Percentiles rank a stretch among this genome's conserved stretches.
Conservation (phyloP, 2,113 vertebrate species). For the Engraulis encrasicolus region DNA sequence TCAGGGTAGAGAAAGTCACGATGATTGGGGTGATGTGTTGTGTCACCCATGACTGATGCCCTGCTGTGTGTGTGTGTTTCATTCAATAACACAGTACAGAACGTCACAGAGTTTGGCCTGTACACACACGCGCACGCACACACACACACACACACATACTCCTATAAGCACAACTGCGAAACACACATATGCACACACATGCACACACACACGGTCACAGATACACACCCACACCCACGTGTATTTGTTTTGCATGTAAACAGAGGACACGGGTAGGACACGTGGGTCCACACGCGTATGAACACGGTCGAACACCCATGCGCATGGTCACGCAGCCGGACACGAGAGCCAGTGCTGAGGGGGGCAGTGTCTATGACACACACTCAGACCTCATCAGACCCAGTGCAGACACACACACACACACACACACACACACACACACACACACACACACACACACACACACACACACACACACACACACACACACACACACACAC, state of each 20-base stretch:
- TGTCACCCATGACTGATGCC: not conserved
- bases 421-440: slow-evolving; percentile 6
- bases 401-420: slow-evolving; percentile 10
- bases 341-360: not conserved
- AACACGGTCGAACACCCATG: not conserved
- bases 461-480: too few relatives aligned
- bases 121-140: slow-evolving; percentile 54
- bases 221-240: not conserved
- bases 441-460: not conserved
- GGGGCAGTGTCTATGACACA: not conserved
- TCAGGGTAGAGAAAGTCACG: not conserved
- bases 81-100: slow-evolving; percentile 49
- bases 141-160: not conserved
- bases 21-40: not conserved
- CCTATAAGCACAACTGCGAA: too few relatives aligned
- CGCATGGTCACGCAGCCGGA: not conserved
- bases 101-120: slow-evolving; percentile 51
- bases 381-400: not conserved
- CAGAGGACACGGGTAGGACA: not conserved
- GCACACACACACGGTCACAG: too few relatives aligned
- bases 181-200: not conserved
- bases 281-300: not conserved
- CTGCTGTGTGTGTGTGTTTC: slow-evolving; percentile 47
- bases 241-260: not conserved
- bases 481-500: not conserved